These are phyloP conservation scores for Erynnis tages DNA, from an alignment of 2,888 invertebrate genomes.

Conservation along the genomic window DNA sequence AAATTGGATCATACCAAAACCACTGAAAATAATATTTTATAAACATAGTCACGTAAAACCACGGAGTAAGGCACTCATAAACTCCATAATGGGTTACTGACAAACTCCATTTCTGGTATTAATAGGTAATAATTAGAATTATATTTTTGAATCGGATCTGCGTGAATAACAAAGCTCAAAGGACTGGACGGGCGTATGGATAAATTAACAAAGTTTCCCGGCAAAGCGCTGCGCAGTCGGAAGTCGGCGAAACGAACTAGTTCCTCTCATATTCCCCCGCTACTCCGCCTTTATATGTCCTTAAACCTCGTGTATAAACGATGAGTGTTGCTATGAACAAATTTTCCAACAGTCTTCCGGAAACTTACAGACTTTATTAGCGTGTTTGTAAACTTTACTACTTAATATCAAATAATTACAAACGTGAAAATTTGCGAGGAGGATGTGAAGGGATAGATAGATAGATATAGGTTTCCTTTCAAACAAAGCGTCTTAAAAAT, in stretches of 20 bases:
- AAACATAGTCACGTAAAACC: no score
- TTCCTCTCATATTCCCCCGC: conserved; percentile 8
- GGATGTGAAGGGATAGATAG: no score
- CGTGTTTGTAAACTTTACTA: no score
- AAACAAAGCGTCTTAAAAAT: no score
- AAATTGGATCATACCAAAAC: no score
- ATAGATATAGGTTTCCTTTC: no score
- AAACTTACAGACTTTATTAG: not conserved
- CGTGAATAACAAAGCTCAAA: conserved; percentile 1
- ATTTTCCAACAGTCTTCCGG: not conserved
- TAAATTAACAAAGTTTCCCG: conserved; percentile 14
- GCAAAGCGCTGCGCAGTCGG: conserved; percentile 7
- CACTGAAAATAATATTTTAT: no score
- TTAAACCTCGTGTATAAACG: conserved; percentile 17
- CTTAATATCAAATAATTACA: not conserved
- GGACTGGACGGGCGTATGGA: not conserved
- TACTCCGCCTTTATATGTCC: conserved; percentile 2
- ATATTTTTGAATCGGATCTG: not conserved
- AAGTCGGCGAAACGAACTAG: conserved; percentile 18
- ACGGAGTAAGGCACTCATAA: no score
- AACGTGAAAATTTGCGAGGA: no score
- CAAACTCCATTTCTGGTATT: no score
- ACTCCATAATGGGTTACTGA: no score
- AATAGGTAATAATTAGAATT: no score
- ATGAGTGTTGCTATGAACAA: not conserved